phyloP scores from a whole-genome alignment of 2,888 invertebrate species.

The Dynastes maya region DNA sequence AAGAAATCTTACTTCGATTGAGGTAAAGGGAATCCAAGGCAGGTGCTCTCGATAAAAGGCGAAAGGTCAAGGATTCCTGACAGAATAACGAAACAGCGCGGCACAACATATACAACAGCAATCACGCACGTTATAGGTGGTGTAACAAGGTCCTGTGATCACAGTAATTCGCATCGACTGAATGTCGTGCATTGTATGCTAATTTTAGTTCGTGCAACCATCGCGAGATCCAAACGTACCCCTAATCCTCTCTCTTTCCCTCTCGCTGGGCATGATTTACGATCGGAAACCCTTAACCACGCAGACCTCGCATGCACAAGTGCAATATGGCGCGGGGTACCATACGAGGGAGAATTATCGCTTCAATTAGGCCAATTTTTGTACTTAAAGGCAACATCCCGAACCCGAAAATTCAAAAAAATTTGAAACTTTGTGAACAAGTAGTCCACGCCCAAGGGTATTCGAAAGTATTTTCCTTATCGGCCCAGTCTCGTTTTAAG shows the following conservation, averaged over 20 bases:
- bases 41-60: neutral
- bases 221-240: neutral
- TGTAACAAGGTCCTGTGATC: conserved; percentile 15
- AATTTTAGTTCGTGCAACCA: conserved; percentile 16
- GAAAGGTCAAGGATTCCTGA: conserved; percentile 2
- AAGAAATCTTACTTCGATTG: no score
- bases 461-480: no score
- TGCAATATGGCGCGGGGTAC: neutral
- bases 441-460: no score
- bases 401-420: no score
- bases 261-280: neutral
- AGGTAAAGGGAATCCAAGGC: no score
- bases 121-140: conserved; percentile 13
- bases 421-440: no score
- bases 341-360: neutral
- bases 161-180: conserved; percentile 23
- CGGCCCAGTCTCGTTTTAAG: no score
- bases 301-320: conserved; percentile 3
- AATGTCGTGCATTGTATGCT: conserved; percentile 11
- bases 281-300: conserved; percentile 8
- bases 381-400: neutral
- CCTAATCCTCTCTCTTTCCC: no score
- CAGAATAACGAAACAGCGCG: conserved; percentile 1
- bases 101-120: neutral
- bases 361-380: neutral